These are phyloP conservation scores for Pristionchus mayeri DNA, from an alignment of 2,888 invertebrate genomes.

Conservation along the genomic window DNA sequence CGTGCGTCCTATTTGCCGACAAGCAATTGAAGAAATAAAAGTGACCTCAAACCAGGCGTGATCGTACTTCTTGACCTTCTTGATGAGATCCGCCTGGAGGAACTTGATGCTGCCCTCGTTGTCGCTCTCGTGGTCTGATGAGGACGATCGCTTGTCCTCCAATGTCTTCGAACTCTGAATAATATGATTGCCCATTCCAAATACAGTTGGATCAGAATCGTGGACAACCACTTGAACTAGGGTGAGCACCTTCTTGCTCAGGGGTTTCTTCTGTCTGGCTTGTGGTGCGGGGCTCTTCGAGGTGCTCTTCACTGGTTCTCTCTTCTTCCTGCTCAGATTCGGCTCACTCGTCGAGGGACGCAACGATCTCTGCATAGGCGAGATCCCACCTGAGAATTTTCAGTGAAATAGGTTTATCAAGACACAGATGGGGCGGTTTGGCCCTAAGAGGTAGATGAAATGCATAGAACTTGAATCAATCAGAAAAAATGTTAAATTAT, in stretches of 20 bases:
- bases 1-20: background rate
- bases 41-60: slow-evolving; percentile 54
- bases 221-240: too few species aligned
- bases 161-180: slow-evolving; percentile 43
- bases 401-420: too few species aligned
- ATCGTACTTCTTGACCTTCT: slow-evolving; percentile 56
- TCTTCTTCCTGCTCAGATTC: slow-evolving; percentile 43
- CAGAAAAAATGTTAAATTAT: background rate
- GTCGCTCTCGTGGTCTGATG: slow-evolving; percentile 54
- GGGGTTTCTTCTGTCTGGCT: slow-evolving; percentile 13
- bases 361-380: slow-evolving; percentile 27
- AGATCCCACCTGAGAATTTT: background rate
- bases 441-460: too few species aligned
- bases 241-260: slow-evolving; percentile 29
- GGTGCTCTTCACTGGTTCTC: background rate
- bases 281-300: background rate
- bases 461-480: background rate
- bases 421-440: too few species aligned
- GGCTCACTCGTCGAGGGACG: slow-evolving; percentile 45
- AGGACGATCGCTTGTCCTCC: slow-evolving; percentile 41
- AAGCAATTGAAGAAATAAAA: background rate
- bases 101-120: slow-evolving; percentile 56
- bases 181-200: background rate
- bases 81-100: slow-evolving; percentile 54
- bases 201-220: too few species aligned